phyloP scores from a whole-genome alignment of 2,113 vertebrate species.

The Halcyon malimbica region DNA sequence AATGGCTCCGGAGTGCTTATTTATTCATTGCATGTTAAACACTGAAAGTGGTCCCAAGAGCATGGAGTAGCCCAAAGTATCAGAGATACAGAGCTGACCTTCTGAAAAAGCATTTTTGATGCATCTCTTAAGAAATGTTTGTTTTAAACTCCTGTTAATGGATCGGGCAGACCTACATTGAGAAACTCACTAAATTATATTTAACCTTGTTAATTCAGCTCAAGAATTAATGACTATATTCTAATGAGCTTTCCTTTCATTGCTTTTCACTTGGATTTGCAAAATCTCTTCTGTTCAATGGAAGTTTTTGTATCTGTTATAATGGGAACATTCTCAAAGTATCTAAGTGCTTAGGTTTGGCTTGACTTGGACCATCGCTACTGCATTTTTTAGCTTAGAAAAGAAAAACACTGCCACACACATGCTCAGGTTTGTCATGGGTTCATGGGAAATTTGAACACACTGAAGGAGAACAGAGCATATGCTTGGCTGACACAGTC shows the following conservation, averaged over 20 bases:
- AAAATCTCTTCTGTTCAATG: background rate
- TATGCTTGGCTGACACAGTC: conserved; percentile 13
- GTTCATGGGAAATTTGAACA: background rate
- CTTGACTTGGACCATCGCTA: background rate
- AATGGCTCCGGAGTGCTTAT: background rate
- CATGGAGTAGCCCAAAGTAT: background rate
- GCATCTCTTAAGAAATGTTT: conserved; percentile 12
- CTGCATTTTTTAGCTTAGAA: conserved; percentile 30
- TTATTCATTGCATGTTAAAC: conserved; percentile 26
- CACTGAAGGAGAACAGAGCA: background rate
- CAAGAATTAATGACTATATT: conserved; percentile 10
- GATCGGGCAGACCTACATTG: background rate
- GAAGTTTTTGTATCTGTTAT: conserved; percentile 25
- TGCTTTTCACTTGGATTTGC: background rate
- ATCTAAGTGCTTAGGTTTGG: conserved; percentile 23
- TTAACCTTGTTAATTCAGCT: conserved; percentile 45
- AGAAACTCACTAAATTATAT: background rate
- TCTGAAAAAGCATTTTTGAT: conserved; percentile 28
- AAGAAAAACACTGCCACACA: conserved; percentile 59
- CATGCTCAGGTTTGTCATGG: conserved; percentile 23
- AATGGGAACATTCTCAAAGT: conserved; percentile 3
- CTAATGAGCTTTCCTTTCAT: conserved; percentile 6
- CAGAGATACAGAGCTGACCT: conserved; percentile 16
- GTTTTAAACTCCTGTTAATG: conserved; percentile 45
- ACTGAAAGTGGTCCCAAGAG: conserved; percentile 15